A percentile compares a stretch with the other conserved stretches of the same genome.
These are phyloP conservation scores for Dolichopus griseipennis DNA, from an alignment of 2,888 invertebrate species.

Conservation along the genomic window DNA sequence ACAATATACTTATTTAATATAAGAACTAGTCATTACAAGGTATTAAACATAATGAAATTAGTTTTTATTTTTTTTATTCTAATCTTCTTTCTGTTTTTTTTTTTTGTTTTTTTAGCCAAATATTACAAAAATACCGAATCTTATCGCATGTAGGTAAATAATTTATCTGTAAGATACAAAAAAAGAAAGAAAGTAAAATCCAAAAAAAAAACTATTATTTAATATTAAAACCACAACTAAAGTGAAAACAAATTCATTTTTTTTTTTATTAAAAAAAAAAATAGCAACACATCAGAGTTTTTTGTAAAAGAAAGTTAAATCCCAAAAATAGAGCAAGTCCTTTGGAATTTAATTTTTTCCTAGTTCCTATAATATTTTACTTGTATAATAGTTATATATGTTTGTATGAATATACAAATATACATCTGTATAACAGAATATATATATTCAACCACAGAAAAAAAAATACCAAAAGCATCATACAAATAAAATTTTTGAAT, in stretches of 20 bases:
- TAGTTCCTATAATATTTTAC: not conserved
- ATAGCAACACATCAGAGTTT: too few relatives aligned
- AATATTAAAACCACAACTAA: too few relatives aligned
- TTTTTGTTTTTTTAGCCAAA: not conserved
- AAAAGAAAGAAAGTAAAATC: too few relatives aligned
- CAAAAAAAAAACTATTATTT: too few relatives aligned
- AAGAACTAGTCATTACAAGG: not conserved
- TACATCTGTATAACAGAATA: too few relatives aligned
- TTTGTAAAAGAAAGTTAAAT: too few relatives aligned
- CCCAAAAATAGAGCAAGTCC: not conserved
- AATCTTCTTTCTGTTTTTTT: not conserved
- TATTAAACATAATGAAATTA: slow-evolving; percentile 1
- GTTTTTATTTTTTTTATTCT: not conserved
- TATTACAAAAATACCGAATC: not conserved
- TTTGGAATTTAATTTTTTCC: not conserved
- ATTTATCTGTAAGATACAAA: too few relatives aligned
- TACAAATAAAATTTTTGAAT: not conserved
- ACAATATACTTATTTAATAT: not conserved
- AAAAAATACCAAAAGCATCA: not conserved
- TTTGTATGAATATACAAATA: too few relatives aligned
- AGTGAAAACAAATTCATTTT: too few relatives aligned
- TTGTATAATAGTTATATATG: too few relatives aligned
- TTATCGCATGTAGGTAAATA: not conserved
- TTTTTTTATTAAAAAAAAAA: too few relatives aligned
- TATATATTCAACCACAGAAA: not conserved